Evolutionary conservation across 2,888 invertebrate genomes (phyloP).

Genomic region (Ceriagrion tenellum): DNA sequence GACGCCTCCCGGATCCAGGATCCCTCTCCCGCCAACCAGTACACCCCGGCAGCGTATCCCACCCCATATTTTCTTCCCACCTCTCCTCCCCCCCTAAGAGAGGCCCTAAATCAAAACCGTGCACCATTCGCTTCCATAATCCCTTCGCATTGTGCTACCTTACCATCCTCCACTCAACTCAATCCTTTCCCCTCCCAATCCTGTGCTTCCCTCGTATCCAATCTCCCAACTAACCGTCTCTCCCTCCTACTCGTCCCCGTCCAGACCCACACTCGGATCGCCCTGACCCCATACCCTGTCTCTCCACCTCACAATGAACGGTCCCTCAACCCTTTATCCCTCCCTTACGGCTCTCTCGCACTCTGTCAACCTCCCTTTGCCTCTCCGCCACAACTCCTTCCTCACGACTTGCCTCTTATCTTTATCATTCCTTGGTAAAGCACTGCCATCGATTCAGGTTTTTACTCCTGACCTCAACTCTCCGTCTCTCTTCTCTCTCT

Average conservation of each 20-base stretch:
- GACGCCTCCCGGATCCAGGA: neutral
- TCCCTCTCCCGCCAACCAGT: neutral
- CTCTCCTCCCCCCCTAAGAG: neutral
- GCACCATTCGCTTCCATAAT: neutral
- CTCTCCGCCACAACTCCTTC: constrained; percentile 21
- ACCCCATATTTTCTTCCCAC: neutral
- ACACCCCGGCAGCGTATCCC: neutral
- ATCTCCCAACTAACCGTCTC: neutral
- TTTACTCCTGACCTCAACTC: constrained; percentile 4
- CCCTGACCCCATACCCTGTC: neutral
- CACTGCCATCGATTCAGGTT: constrained; percentile 49
- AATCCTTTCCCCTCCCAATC: neutral
- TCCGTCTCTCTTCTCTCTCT: neutral
- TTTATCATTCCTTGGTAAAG: constrained; percentile 43
- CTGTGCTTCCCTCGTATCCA: neutral
- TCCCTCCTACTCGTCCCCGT: neutral
- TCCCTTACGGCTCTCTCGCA: neutral
- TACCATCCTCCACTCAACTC: constrained; percentile 3
- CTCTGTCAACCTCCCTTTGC: neutral
- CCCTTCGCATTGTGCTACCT: constrained; percentile 29
- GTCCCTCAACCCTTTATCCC: neutral
- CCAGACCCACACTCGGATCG: neutral
- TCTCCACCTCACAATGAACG: neutral
- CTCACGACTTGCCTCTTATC: constrained; percentile 55
- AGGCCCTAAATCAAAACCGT: constrained; percentile 44